Base-by-base conservation (phyloP, 2,888 invertebrate species). In the Gortyna flavago region DNA sequence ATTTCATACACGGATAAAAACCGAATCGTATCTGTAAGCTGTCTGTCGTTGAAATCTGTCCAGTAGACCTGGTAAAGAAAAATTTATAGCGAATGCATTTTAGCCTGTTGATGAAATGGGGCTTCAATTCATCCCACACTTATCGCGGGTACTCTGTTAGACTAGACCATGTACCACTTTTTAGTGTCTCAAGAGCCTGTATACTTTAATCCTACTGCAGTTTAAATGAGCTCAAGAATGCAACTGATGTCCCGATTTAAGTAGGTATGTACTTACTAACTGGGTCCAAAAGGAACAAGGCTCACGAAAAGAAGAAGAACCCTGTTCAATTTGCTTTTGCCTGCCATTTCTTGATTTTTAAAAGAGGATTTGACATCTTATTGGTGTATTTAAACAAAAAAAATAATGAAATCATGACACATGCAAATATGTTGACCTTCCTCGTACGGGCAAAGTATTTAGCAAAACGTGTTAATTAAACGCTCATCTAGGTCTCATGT, bases 341-440 rank as follows among this genome's bases (percentile, higher is more conserved):
- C n/a, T 35, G n/a, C n/a, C 11, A 7, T 18, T 57, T 35, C 6
- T 18, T 48, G 8, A 48, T 25, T 29, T 66, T 29, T 48, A 3
- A n/a, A 25, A 25, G 13, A 25, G 35, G 35, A 11, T 35, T 62
- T 21, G 11, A 11, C 21, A 7, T 32, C 32, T 32, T 64, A 35
- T 35, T 35, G 13, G 1, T 13, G 7, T 1, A 35, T 64, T 35
- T 11, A 35, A 64, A 35, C 32, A 6, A 7, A 13, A 35, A 38
- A 35, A 35, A 64, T n/a, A 41, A 41, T 65, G 25, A 18, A 78
- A 82, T 82, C 73, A 82, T 73, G 82, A 77, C 64, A 68, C 61
- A 25, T 54, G 71, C 38, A 71, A 32, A 59, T 64, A 72, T 48
- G 25, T 44, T 57, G 51, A 72, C 48, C 41, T 83, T 81, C 48